Evolutionary conservation across 2,888 invertebrate species (phyloP).

Genomic region (Ryuthela nishihirai): DNA sequence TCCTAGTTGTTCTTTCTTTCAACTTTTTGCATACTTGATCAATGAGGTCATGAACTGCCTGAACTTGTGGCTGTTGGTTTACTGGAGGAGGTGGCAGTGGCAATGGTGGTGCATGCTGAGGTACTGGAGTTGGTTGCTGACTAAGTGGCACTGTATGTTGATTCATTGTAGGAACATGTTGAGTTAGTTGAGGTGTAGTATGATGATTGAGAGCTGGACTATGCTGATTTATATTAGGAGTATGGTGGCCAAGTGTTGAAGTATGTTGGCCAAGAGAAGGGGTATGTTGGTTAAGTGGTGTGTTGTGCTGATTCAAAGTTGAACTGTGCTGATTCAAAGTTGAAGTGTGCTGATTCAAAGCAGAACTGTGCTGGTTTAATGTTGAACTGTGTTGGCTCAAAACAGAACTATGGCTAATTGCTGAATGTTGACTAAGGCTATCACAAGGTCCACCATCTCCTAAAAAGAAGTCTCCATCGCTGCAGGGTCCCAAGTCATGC

Average conservation of each 20-base stretch:
- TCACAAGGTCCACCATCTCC: constrained; percentile 14
- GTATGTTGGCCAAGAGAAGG: too few relatives aligned
- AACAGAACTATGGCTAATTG: constrained; percentile 4
- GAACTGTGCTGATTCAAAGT: neutral
- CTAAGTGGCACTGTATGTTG: neutral
- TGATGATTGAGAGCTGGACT: constrained; percentile 1
- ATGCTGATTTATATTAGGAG: neutral
- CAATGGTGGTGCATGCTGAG: constrained; percentile 3
- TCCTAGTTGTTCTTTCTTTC: constrained; percentile 16
- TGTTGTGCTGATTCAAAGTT: neutral
- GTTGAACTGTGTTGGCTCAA: constrained; percentile 1
- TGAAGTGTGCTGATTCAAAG: constrained; percentile 5
- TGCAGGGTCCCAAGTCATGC: constrained; percentile 13
- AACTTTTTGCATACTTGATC: constrained; percentile 17
- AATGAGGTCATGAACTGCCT: constrained; percentile 2
- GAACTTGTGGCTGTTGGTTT: neutral
- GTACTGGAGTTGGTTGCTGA: neutral
- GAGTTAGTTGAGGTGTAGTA: neutral
- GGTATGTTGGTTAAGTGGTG: neutral
- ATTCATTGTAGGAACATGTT: neutral
- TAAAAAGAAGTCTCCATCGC: constrained; percentile 14
- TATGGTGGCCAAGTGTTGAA: constrained; percentile 6
- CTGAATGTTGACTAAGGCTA: constrained; percentile 1
- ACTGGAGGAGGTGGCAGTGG: constrained; percentile 6
- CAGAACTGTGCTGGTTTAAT: neutral